phyloP scores from a whole-genome alignment of 2,888 invertebrate species.

The Lasioglossum zephyrum region DNA sequence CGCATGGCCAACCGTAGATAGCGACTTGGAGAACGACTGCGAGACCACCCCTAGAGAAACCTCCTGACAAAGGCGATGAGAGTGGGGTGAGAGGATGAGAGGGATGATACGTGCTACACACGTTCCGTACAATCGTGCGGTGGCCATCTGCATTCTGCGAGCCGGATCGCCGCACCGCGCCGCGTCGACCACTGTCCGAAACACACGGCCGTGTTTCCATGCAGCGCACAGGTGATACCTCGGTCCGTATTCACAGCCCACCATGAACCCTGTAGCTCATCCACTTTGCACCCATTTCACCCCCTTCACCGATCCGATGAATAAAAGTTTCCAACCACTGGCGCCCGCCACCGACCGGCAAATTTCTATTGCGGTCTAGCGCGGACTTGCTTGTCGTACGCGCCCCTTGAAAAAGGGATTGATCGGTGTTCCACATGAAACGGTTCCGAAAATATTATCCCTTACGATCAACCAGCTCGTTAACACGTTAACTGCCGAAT shows the following conservation, averaged over 20 bases:
- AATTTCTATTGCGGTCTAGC: constrained; percentile 1
- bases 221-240: constrained; percentile 23
- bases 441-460: not conserved
- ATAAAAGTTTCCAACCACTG: constrained; percentile 1
- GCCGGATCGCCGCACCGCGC: constrained; percentile 29
- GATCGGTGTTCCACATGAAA: not conserved
- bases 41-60: constrained; percentile 15
- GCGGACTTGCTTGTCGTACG: not conserved
- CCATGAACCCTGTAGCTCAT: not conserved
- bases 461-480: not conserved
- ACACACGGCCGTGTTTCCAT: constrained; percentile 38
- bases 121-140: constrained; percentile 67
- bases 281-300: not conserved
- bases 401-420: not conserved
- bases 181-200: constrained; percentile 44
- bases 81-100: not conserved
- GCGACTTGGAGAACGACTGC: constrained; percentile 28
- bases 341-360: not conserved
- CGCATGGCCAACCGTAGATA: constrained; percentile 54
- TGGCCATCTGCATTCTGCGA: constrained; percentile 69
- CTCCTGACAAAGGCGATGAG: not conserved
- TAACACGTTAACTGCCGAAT: not conserved
- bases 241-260: constrained; percentile 6
- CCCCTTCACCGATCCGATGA: not conserved
- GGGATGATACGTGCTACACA: constrained; percentile 33